These are phyloP conservation scores for Corynorhinus townsendii DNA, from an alignment of 2,113 vertebrate species.

Conservation along the genomic window DNA sequence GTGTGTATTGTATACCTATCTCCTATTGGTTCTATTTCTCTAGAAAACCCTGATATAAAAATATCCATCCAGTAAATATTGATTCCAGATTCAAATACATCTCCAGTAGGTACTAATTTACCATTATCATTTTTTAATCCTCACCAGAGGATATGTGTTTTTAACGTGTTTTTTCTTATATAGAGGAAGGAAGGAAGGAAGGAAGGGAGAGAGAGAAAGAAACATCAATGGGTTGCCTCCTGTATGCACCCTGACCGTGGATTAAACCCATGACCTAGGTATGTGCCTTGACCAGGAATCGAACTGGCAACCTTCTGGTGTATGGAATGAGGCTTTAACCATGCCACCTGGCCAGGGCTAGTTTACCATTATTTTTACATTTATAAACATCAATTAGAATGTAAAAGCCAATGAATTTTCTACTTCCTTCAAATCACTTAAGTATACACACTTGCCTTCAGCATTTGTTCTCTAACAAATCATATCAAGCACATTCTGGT, in stretches of 20 bases:
- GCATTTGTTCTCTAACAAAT: background rate
- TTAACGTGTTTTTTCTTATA: background rate
- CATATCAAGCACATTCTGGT: background rate
- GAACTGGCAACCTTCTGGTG: background rate
- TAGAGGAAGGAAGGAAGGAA: too few species aligned
- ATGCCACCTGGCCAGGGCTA: background rate
- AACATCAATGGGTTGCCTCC: background rate
- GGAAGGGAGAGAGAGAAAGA: background rate
- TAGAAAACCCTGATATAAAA: background rate
- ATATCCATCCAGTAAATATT: background rate
- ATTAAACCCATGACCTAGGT: background rate
- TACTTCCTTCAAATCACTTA: background rate
- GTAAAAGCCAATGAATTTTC: background rate
- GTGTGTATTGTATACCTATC: background rate
- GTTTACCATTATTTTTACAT: background rate
- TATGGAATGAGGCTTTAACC: background rate
- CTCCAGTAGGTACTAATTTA: background rate
- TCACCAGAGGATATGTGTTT: background rate
- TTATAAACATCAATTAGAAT: background rate
- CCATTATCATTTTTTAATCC: background rate
- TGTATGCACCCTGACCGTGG: background rate
- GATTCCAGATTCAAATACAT: background rate
- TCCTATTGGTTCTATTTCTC: background rate
- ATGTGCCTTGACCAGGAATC: background rate
- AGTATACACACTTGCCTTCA: background rate